Evolutionary conservation across 2,113 vertebrate species (phyloP), one percentile per base, ranked within the genome.

Genomic region (Pontoporia blainvillei): DNA sequence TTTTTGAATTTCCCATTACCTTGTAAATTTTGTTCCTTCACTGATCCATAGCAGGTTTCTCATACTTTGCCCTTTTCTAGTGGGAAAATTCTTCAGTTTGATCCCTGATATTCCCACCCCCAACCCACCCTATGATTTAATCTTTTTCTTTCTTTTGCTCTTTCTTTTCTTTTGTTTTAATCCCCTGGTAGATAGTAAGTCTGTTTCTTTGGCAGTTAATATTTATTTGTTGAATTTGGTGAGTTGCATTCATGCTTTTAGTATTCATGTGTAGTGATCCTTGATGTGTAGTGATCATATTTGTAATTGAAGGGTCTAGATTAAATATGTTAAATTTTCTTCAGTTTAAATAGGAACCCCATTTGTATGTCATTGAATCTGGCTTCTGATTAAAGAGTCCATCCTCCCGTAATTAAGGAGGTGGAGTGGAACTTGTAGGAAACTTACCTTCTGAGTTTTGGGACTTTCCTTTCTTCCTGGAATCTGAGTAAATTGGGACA

Each of bases 251-350:
- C 52, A 75, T 69, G n/a, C 52, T 88, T 14, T 64, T 78, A 23
- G 14, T 91, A 91, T 96, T 78, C 46, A 46, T 59, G 25, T 78
- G 85, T 57, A n/a, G 5, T 72, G 46, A 88, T 72, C 91, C 41
- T 83, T 85, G 62, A n/a, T 83, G 75, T 95, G 20, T 83, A 52
- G 52, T 52, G 15, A 52, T 93, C 36, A 29, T 86, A 62, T 89
- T 85, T 94, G n/a, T 89, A 92, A 61, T 12, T 49, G 67, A 88
- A 79, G 15, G 12, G 17, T 69, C 31, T 73, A 39, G 4, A 52
- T 86, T 89, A 89, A 85, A 25, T 91, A 69, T 71, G 29, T 85
- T 90, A 61, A 21, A 61, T 96, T 93, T 88, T 87, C 23, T 93
- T 39, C 62, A 64, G 25, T 10, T 87, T 66, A 89, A 34, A 27